These are phyloP conservation scores for Zophobas atratus DNA, from an alignment of 1,140 invertebrate genomes.

Conservation along the genomic window DNA sequence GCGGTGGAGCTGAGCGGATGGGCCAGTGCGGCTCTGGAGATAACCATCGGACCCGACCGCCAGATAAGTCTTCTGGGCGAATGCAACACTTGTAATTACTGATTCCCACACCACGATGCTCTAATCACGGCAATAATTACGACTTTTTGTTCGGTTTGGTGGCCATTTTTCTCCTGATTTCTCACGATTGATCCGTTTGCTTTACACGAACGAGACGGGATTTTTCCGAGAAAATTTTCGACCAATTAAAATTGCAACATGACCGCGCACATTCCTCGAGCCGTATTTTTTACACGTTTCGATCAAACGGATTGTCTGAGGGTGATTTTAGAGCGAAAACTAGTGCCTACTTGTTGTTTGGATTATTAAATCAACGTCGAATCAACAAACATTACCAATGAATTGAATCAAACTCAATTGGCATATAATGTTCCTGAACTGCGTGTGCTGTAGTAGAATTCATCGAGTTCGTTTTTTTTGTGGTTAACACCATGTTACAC, in stretches of 20 bases:
- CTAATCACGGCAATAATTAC: conserved; percentile 63
- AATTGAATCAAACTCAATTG: conserved; percentile 13
- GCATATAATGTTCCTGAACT: conserved; percentile 4
- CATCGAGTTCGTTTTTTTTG: conserved; percentile 26
- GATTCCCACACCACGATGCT: conserved; percentile 61
- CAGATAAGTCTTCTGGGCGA: conserved; percentile 54
- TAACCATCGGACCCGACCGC: conserved; percentile 36
- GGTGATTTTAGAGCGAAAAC: too few relatives aligned
- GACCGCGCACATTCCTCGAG: too few relatives aligned
- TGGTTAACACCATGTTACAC: conserved; percentile 1
- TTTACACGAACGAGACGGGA: conserved; percentile 19
- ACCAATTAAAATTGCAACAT: neutral
- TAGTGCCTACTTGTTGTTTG: too few relatives aligned
- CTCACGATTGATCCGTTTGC: conserved; percentile 53
- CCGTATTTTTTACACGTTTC: too few relatives aligned
- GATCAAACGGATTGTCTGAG: too few relatives aligned
- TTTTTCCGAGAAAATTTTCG: neutral
- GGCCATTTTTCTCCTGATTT: conserved; percentile 59
- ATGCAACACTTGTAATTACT: conserved; percentile 62
- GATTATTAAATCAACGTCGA: neutral
- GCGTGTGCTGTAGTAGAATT: neutral
- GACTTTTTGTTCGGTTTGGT: conserved; percentile 58
- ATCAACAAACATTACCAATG: neutral
- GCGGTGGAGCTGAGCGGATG: conserved; percentile 34
- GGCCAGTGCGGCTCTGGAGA: conserved; percentile 8